A percentile compares a stretch with the other conserved stretches of the same genome.
phyloP scores from a whole-genome alignment of 2,113 vertebrate species.

The Sinocyclocheilus maitianheensis region DNA sequence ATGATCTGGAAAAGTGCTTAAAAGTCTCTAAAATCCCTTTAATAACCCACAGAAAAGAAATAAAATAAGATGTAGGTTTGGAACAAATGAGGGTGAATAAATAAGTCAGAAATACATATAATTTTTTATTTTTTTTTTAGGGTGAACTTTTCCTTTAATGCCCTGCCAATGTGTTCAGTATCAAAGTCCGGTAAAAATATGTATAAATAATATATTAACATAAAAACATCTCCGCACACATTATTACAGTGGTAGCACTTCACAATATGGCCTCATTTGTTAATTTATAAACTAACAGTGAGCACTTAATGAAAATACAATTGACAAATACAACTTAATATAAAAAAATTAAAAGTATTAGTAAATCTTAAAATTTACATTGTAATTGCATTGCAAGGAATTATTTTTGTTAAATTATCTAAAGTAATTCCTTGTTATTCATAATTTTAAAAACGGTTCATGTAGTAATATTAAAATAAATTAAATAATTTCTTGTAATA shows the following conservation, averaged over 20 bases:
- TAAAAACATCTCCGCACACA: not conserved
- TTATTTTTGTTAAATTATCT: no score
- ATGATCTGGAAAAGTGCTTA: not conserved
- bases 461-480: no score
- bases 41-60: not conserved
- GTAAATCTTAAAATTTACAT: not conserved
- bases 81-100: not conserved
- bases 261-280: not conserved
- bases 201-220: not conserved
- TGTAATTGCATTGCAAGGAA: no score
- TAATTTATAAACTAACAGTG: not conserved
- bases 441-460: no score
- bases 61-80: not conserved
- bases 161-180: not conserved
- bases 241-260: not conserved
- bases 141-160: not conserved
- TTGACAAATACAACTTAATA: not conserved
- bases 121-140: not conserved
- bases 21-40: not conserved
- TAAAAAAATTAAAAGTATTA: not conserved
- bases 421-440: no score
- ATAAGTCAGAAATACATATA: not conserved
- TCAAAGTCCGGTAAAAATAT: constrained; percentile 22
- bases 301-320: not conserved
- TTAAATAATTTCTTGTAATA: no score